Base-by-base conservation (phyloP, 2,888 invertebrate genomes). In the Diarsia mendica region DNA sequence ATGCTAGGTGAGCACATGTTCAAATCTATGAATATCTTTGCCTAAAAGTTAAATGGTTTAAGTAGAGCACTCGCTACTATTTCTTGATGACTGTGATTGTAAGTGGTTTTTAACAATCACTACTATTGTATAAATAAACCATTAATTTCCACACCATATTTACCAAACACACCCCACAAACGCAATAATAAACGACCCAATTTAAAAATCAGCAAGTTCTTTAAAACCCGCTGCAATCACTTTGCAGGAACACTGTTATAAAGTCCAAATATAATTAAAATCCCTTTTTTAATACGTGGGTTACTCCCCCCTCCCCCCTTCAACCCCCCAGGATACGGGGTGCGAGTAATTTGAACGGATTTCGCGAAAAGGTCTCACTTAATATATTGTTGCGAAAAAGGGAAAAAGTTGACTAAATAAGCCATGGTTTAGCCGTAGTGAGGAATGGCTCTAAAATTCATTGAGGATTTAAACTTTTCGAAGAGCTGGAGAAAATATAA, bases 271-370 rank as follows among this genome's bases (percentile, higher is more conserved):
- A 78, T 84, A 85, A 85, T 85, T 85, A 85, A 85, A 85, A 80
- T 85, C 85, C 89, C 89, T 90, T 77, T 75, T 88, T 88, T 85
- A 84, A 79, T 79, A 82, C 79, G 79, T 69, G 67, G 67, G 53
- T 64, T 67, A 23, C 51, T 88, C 39, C 88, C 89, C 90, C 85
- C 83, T 88, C 89, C 2, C 89, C 90, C 87, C 82, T 18, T 89
- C 86, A 84, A 6, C 39, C 89, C 90, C 86, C 85, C 87, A 9
- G 79, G 87, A 90, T 87, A 89, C 86, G 88, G 89, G 87, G 89
- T 82, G 87, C 85, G 88, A 90, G 91, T 90, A 94, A 92, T 93
- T 93, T 90, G 88, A 91, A 90, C 90, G 92, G 92, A 92, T 92
- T 94, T 92, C 79, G 88, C 84, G 89, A 92, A 93, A 92, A 92